These are phyloP conservation scores for Opisthocomus hoazin DNA, from an alignment of 2,113 vertebrate genomes.

Conservation along the genomic window DNA sequence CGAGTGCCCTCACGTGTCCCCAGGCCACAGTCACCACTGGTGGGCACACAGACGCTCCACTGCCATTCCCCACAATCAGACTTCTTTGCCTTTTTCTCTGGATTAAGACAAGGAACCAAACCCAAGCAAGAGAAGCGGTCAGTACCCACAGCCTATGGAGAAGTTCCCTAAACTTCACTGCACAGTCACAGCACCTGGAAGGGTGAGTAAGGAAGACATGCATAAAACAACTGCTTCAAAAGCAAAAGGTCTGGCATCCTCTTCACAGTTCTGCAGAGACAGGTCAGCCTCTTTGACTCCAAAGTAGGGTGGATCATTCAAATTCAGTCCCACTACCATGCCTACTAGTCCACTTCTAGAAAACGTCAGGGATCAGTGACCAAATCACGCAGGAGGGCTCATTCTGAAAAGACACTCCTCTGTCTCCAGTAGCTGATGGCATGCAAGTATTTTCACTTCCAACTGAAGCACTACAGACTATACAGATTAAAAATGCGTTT, in stretches of 20 bases:
- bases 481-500: background rate
- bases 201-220: background rate
- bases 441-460: background rate
- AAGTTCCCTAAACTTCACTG: background rate
- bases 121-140: background rate
- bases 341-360: background rate
- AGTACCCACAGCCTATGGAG: background rate
- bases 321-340: background rate
- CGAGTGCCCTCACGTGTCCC: constrained; percentile 93
- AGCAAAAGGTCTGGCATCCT: background rate
- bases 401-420: background rate
- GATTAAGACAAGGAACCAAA: background rate
- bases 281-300: background rate
- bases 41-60: constrained; percentile 96
- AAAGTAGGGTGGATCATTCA: background rate
- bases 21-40: constrained; percentile 90
- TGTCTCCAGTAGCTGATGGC: background rate
- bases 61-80: constrained; percentile 97
- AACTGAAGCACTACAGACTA: background rate
- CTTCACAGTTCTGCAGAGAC: background rate
- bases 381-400: background rate
- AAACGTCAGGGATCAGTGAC: background rate
- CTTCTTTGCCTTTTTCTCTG: constrained; percentile 92
- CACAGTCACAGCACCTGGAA: background rate
- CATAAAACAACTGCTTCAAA: background rate